Conservation (phyloP, 2,888 invertebrate species). For the Dolomedes plantarius region DNA sequence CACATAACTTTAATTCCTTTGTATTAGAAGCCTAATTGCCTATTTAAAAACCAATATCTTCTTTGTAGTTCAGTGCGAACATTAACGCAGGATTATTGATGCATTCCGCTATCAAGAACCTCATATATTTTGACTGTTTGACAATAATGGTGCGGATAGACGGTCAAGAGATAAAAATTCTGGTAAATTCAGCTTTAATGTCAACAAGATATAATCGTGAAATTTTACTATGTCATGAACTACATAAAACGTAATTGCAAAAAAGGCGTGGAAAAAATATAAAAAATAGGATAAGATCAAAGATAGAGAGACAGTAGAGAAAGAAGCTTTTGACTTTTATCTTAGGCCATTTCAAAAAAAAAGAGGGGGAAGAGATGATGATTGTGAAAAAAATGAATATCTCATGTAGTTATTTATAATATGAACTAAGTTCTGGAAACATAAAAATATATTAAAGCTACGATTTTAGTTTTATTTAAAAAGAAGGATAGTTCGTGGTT, state of each 20-base stretch:
- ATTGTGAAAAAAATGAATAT: too few species aligned
- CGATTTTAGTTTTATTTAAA: too few species aligned
- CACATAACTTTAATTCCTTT: neutral
- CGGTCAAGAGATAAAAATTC: conserved; percentile 2
- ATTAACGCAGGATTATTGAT: neutral
- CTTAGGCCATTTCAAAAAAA: conserved; percentile 31
- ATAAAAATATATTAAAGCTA: too few species aligned
- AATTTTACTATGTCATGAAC: conserved; percentile 2
- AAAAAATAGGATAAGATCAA: neutral
- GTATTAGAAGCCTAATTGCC: neutral
- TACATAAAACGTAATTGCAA: conserved; percentile 2
- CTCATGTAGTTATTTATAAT: too few species aligned
- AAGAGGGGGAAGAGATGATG: too few species aligned
- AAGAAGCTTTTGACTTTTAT: neutral
- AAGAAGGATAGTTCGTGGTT: too few species aligned
- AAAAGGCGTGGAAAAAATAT: neutral
- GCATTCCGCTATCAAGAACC: neutral
- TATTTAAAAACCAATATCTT: conserved; percentile 22
- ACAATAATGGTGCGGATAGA: conserved; percentile 5
- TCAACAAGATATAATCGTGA: conserved; percentile 2
- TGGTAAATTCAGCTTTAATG: neutral
- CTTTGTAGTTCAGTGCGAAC: neutral
- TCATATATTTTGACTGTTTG: neutral
- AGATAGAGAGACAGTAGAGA: neutral
- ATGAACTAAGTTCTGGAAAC: too few species aligned